A percentile compares a stretch with the other conserved stretches of the same genome.
phyloP scores from a whole-genome alignment of 2,888 invertebrate genomes.

The Euzophera pinguis region DNA sequence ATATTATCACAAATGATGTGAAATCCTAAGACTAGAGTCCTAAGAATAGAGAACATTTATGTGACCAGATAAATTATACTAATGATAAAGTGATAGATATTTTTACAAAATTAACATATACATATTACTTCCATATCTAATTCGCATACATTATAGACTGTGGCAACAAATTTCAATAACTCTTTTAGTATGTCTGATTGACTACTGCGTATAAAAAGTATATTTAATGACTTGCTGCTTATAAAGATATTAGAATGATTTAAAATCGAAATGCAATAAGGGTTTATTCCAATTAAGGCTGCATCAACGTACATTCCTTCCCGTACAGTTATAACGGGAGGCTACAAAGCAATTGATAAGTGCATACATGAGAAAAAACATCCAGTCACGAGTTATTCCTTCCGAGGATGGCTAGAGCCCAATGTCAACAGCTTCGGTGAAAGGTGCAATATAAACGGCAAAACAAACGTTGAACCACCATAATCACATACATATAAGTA shows the following conservation, averaged over 20 bases:
- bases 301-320: not conserved
- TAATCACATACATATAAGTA: conserved; percentile 2
- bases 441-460: conserved; percentile 18
- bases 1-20: too few species aligned
- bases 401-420: conserved; percentile 10
- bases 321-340: conserved; percentile 14
- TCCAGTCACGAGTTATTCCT: conserved; percentile 10
- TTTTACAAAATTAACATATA: not conserved
- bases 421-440: conserved; percentile 23
- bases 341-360: conserved; percentile 8
- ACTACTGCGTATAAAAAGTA: too few species aligned
- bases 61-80: too few species aligned
- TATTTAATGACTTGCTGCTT: not conserved
- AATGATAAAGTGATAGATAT: not conserved
- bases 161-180: too few species aligned
- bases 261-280: conserved; percentile 1
- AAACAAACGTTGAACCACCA: conserved; percentile 12
- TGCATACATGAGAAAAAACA: conserved; percentile 14
- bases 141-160: not conserved
- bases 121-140: not conserved
- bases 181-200: too few species aligned
- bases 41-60: too few species aligned
- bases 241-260: not conserved
- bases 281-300: conserved; percentile 9
- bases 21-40: too few species aligned